phyloP scores from a whole-genome alignment of 2,113 vertebrate genomes.

The Alexandromys fortis region DNA sequence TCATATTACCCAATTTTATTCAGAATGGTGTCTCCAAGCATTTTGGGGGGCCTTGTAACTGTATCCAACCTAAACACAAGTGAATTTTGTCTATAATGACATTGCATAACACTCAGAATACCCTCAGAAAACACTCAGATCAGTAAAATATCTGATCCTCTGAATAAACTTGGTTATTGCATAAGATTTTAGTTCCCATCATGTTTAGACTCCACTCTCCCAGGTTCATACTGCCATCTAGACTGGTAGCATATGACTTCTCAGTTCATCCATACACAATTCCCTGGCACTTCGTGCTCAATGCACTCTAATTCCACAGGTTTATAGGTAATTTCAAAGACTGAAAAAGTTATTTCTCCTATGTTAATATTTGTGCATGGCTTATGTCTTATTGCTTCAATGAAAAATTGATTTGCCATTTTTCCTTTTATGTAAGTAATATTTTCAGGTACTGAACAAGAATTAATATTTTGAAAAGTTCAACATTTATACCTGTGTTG shows the following conservation, averaged over 20 bases:
- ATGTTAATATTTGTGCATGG: background rate
- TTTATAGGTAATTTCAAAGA: background rate
- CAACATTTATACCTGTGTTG: background rate
- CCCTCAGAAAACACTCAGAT: too few relatives aligned
- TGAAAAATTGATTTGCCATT: background rate
- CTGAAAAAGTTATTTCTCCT: background rate
- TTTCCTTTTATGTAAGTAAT: background rate
- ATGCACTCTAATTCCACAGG: background rate
- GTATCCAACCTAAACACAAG: background rate
- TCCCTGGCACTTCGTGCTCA: background rate
- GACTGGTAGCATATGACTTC: background rate
- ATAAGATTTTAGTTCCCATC: background rate
- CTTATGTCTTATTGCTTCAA: background rate
- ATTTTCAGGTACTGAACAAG: background rate
- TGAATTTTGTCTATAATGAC: background rate
- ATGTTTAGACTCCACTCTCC: background rate
- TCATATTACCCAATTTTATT: background rate
- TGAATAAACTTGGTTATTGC: background rate
- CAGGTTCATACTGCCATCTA: background rate
- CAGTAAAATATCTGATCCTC: background rate
- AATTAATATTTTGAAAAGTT: background rate
- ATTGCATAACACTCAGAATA: background rate
- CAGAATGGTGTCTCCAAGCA: background rate
- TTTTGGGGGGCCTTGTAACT: too few relatives aligned
- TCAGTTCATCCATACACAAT: background rate